phyloP scores from a whole-genome alignment of 2,797 vertebrate species.

The Pseudochirops cupreus region DNA sequence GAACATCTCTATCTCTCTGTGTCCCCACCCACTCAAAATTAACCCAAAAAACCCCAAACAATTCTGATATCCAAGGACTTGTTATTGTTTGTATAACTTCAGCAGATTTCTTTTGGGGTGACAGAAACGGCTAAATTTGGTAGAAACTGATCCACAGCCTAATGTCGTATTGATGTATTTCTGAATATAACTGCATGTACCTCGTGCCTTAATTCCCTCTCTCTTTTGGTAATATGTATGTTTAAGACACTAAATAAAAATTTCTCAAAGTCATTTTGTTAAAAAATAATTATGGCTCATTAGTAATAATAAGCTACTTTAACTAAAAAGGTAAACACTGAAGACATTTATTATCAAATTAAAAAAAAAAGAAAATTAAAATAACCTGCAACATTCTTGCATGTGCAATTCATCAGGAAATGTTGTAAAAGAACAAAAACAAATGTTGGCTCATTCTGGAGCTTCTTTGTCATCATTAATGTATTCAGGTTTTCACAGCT shows the following conservation, averaged over 20 bases:
- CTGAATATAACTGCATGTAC: conserved; percentile 29
- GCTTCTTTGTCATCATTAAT: conserved; percentile 88
- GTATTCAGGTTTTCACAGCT: conserved; percentile 85
- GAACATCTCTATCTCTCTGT: background rate
- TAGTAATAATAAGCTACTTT: conserved; percentile 82
- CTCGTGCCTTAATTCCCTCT: conserved; percentile 40
- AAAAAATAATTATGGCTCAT: conserved; percentile 83
- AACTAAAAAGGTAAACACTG: conserved; percentile 82
- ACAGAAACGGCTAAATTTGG: conserved; percentile 19
- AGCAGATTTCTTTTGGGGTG: background rate
- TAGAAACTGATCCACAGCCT: conserved; percentile 51
- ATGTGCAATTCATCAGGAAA: conserved; percentile 85
- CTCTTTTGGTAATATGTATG: conserved; percentile 6
- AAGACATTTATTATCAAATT: conserved; percentile 84
- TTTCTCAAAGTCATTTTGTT: conserved; percentile 66
- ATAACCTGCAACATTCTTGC: conserved; percentile 82
- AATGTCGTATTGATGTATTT: conserved; percentile 19
- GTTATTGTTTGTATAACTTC: background rate
- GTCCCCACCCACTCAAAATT: background rate
- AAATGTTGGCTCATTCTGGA: conserved; percentile 84
- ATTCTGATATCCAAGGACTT: background rate
- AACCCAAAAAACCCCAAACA: background rate
- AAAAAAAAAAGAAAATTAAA: conserved; percentile 82
- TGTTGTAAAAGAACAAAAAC: conserved; percentile 83
- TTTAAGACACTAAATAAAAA: conserved; percentile 51